These are phyloP conservation scores for Hiodon alosoides DNA, from an alignment of 2,113 vertebrate species.

Conservation along the genomic window DNA sequence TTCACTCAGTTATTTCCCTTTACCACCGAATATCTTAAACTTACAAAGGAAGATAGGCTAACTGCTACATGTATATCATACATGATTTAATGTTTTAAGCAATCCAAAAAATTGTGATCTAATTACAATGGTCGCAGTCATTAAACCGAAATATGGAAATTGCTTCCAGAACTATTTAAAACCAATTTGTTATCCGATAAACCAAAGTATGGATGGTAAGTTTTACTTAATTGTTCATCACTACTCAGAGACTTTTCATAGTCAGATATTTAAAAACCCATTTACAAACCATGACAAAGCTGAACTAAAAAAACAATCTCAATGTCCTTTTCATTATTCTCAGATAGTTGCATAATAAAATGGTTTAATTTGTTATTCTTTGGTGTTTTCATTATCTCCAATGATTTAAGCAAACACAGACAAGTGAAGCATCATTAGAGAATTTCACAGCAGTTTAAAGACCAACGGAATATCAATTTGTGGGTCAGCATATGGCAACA, in stretches of 20 bases:
- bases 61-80: conserved; percentile 34
- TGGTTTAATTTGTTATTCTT: conserved; percentile 14
- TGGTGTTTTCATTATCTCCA: conserved; percentile 12
- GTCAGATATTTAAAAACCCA: background rate
- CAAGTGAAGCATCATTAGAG: conserved; percentile 2
- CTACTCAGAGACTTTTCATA: background rate
- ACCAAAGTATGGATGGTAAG: background rate
- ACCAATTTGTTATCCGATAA: background rate
- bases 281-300: background rate
- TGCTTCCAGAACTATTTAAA: background rate
- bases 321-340: background rate
- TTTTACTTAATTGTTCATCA: conserved; percentile 1
- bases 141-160: background rate
- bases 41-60: background rate
- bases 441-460: conserved; percentile 16
- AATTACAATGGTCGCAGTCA: too few species aligned
- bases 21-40: conserved; percentile 58
- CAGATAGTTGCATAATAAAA: conserved; percentile 12
- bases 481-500: conserved; percentile 53
- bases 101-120: too few species aligned
- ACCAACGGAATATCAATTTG: conserved; percentile 45
- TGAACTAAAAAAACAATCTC: conserved; percentile 3
- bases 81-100: background rate
- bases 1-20: conserved; percentile 63
- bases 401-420: conserved; percentile 15